Base-by-base conservation (phyloP, 2,888 invertebrate species). In the Theretra japonica region DNA sequence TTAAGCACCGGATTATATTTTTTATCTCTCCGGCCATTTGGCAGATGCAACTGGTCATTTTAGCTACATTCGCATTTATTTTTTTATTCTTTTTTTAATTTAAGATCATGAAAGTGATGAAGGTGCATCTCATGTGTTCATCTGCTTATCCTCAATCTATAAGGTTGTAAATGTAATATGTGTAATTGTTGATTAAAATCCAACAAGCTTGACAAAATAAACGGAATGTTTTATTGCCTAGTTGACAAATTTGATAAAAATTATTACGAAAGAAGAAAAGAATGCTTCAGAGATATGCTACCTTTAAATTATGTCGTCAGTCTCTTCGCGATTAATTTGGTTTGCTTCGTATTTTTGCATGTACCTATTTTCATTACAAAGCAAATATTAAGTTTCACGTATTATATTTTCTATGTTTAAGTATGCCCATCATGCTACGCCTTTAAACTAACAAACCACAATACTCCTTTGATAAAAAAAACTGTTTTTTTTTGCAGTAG, bases 81-180 rank as follows among this genome's bases (percentile, higher is more conserved):
- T 65, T 25, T 58, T 6, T 65, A 17, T 23, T 65, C 17, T 48
- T 48, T 65, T 65, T 65, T 23, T 17, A 48, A 65, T 71, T 65
- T 23, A 19, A 65, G 70, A 71, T 71, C 62, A 71, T 56, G 70
- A 71, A 71, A 71, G 62, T 65, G 70, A 71, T 71, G 62, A 62
- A 65, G 62, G 53, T 62, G 33, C 62, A 56, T 71, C 62, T 71
- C 65, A 41, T 23, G 56, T 65, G 48, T 65, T 48, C 65, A 65
- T 65, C 65, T 17, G 23, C 21, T 65, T 65, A 65, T 65, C 65
- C 65, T 17, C 41, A 41, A 65, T 65, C 65, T 65, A 48, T 48
- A 65, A 48, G 65, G 65, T 23, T 65, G 65, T 65, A 65, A 62
- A 62, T 65, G 65, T 48, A 65, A 65, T 65, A 65, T 48, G 65